phyloP scores from a whole-genome alignment of 2,888 invertebrate species.

The Diarsia dahlii region DNA sequence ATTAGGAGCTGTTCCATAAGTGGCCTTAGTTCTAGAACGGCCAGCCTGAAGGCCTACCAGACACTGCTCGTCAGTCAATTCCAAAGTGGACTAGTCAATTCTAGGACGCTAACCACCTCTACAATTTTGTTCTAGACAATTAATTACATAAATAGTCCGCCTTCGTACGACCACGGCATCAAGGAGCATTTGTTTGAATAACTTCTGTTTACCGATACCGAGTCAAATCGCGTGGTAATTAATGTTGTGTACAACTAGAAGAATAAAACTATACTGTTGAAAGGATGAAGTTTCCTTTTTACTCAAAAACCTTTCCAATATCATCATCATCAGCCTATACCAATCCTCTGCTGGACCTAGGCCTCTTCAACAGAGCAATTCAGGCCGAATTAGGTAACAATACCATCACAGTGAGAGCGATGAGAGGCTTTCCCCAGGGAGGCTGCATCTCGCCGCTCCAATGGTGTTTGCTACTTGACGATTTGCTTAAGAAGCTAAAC shows the following conservation, averaged over 20 bases:
- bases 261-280: conserved; percentile 7
- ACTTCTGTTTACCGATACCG: neutral
- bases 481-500: too few relatives aligned
- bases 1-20: neutral
- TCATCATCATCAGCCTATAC: neutral
- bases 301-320: neutral
- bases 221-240: too few relatives aligned
- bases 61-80: neutral
- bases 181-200: neutral
- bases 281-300: neutral
- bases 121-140: neutral
- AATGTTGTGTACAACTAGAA: neutral
- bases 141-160: neutral
- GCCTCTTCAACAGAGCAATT: too few relatives aligned
- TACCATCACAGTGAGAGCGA: too few relatives aligned
- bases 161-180: neutral
- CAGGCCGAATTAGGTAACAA: too few relatives aligned
- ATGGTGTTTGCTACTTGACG: too few relatives aligned
- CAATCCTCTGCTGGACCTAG: neutral
- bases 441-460: too few relatives aligned
- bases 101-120: neutral
- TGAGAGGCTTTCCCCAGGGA: too few relatives aligned
- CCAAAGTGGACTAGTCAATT: too few relatives aligned
- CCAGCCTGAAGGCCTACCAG: neutral
- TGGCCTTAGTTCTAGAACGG: neutral